A percentile compares a stretch with the other conserved stretches of the same genome.
These are phyloP conservation scores for Nipponacmea schrenckii DNA, from an alignment of 2,888 invertebrate species.

Conservation along the genomic window DNA sequence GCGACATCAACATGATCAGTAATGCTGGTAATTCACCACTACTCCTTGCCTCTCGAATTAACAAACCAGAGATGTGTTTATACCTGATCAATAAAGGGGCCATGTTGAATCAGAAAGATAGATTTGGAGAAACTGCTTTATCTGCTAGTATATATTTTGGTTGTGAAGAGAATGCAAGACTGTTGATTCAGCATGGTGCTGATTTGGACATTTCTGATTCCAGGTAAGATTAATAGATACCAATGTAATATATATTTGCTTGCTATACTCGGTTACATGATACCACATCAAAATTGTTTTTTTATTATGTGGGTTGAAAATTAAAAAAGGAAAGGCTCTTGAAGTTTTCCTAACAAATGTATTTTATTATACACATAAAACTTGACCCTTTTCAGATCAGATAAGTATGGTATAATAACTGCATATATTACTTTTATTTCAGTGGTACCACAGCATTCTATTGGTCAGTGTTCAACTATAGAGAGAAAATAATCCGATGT, in stretches of 20 bases:
- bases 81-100: slow-evolving; percentile 38
- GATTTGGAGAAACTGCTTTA: slow-evolving; percentile 46
- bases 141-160: slow-evolving; percentile 48
- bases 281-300: neutral
- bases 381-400: too few species aligned
- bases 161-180: slow-evolving; percentile 42
- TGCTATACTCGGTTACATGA: neutral
- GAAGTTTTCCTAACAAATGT: too few species aligned
- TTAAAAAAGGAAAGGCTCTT: too few species aligned
- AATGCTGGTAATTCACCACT: slow-evolving; percentile 45
- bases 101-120: slow-evolving; percentile 39
- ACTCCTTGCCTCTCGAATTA: slow-evolving; percentile 36
- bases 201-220: slow-evolving; percentile 41
- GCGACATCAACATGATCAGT: slow-evolving; percentile 38
- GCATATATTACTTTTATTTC: slow-evolving; percentile 7
- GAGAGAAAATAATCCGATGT: slow-evolving; percentile 34
- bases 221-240: slow-evolving; percentile 31
- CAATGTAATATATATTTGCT: neutral
- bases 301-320: too few species aligned
- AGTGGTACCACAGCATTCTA: slow-evolving; percentile 46
- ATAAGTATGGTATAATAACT: too few species aligned
- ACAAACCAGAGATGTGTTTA: slow-evolving; percentile 30
- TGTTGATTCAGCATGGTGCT: slow-evolving; percentile 43
- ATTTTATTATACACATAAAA: too few species aligned
- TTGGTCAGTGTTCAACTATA: slow-evolving; percentile 50